Evolutionary conservation across 2,888 invertebrate species (phyloP), one percentile per base, ranked within the genome.

Genomic region (Noctua janthina): DNA sequence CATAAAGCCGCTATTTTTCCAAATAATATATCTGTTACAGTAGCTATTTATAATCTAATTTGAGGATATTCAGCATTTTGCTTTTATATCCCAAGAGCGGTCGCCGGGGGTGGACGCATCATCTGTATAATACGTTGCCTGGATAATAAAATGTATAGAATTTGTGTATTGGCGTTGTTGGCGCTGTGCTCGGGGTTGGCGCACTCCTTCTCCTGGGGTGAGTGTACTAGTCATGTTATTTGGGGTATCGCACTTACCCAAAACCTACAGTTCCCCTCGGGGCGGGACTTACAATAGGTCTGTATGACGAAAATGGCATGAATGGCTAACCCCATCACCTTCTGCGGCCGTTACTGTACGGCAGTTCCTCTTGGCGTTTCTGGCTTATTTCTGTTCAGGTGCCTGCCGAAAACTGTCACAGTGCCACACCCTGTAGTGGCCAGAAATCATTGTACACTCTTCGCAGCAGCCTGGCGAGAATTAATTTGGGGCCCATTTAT

Each of bases 121-220:
- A 39, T 39, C 39, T 66, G 23, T 39, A 39, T 20, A 6, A 23
- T 6, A 29, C 39, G 20, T 20, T 66, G 11, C 39, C 35, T 7
- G 29, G 29, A 8, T 11, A 23, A 39, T 66, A 66, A 39, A 66
- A 66, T 66, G 66, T 13, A 39, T 46, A 29, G 46, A 46, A 49
- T 10, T 5, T 39, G 69, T 46, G 29, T 46, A 4, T 6, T 69
- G 29, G 15, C 17, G n/a, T 69, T 69, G 46, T 10, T 69, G 49
- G 15, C n/a, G 46, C 46, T 69, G 10, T 46, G 7, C 68, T 29
- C 17, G 17, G 46, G 46, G 17, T 29, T 49, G 29, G 46, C 29
- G 69, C 69, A 29, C 10, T 69, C 69, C 10, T 69, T 46, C 29
- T 17, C 69, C 10, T 68, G 67, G 67, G 67, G 67, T 68, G 39